Evolutionary conservation across 2,888 invertebrate genomes (phyloP).

Genomic region (Onthophagus sagittarius): DNA sequence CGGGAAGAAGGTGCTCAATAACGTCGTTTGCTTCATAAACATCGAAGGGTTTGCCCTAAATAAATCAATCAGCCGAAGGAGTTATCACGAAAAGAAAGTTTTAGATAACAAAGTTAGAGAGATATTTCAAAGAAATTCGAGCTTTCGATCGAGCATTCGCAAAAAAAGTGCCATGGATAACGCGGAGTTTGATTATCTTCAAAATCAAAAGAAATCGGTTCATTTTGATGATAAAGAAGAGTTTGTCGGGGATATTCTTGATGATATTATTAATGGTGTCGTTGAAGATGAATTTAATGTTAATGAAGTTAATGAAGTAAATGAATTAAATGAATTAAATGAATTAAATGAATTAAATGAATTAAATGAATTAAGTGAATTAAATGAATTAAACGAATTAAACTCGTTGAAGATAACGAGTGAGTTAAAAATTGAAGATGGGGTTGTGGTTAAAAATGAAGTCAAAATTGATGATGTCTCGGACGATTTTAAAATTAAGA

Average conservation of each 20-base stretch:
- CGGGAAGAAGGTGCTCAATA: slow-evolving; percentile 15
- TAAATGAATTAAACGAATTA: no score
- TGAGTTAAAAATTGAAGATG: not conserved
- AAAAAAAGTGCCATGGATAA: slow-evolving; percentile 12
- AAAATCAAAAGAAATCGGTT: slow-evolving; percentile 12
- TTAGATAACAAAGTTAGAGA: slow-evolving; percentile 16
- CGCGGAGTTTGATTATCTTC: slow-evolving; percentile 16
- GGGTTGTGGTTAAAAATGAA: not conserved
- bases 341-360: no score
- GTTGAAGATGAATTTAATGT: not conserved
- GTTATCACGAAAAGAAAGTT: slow-evolving; percentile 12
- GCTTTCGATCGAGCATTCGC: slow-evolving; percentile 17
- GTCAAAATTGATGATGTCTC: slow-evolving; percentile 4
- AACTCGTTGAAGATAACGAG: no score
- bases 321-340: no score
- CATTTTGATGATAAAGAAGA: not conserved
- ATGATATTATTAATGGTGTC: slow-evolving; percentile 17
- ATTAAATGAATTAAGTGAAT: no score
- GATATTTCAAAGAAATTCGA: slow-evolving; percentile 16
- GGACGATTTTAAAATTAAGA: not conserved
- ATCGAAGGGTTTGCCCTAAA: slow-evolving; percentile 8
- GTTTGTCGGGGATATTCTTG: slow-evolving; percentile 18
- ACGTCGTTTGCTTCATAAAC: slow-evolving; percentile 15
- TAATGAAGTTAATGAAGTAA: not conserved
- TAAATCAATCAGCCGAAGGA: slow-evolving; percentile 11